These are phyloP conservation scores for Diadumene lineata DNA, from an alignment of 92 coral and sea anemone genomes.

Conservation along the genomic window DNA sequence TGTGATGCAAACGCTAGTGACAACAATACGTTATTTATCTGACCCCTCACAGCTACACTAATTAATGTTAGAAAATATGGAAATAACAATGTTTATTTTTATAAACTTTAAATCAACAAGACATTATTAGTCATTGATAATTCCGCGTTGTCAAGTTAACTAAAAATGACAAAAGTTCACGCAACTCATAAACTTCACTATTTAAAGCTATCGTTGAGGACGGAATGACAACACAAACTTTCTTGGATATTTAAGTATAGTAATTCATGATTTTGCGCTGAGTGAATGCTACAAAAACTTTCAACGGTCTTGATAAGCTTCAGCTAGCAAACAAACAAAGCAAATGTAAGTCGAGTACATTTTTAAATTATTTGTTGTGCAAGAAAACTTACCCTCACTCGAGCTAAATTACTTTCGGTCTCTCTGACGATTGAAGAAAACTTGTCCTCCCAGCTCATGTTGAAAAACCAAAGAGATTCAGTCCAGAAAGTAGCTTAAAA, in stretches of 20 bases:
- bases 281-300: no score
- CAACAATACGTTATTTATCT: neutral
- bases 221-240: no score
- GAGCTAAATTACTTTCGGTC: conserved; percentile 83
- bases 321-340: conserved; percentile 11
- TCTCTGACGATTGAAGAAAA: conserved; percentile 91
- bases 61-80: neutral
- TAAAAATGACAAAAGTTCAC: no score
- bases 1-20: neutral
- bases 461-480: neutral
- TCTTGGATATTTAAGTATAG: no score
- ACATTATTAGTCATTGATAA: no score
- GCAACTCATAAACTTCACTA: no score
- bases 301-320: neutral
- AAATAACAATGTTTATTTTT: no score
- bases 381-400: conserved; percentile 66
- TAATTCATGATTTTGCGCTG: no score
- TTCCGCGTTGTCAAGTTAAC: no score
- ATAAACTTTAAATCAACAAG: no score
- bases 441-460: conserved; percentile 93
- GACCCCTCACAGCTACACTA: neutral
- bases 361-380: neutral
- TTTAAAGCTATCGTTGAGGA: no score
- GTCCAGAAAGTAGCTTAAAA: neutral
- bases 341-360: no score